Base-by-base conservation (phyloP, 2,113 vertebrate species). In the Anoura caudifer region DNA sequence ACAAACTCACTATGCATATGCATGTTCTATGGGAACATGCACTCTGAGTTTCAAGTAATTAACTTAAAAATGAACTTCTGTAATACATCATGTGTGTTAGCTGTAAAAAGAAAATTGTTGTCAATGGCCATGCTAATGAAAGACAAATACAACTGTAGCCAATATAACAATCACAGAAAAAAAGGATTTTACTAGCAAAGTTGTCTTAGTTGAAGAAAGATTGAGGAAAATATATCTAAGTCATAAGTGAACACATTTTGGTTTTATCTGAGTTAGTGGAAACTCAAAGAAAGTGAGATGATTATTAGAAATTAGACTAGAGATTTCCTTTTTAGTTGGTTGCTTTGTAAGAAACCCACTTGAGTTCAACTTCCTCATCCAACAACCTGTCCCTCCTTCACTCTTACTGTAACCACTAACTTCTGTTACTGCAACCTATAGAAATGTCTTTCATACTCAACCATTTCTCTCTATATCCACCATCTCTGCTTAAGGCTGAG, bases 11-110 rank as follows among this genome's bases (percentile, higher is more conserved):
- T 63, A 93, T 47, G 41, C 73, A 69, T 73, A 96, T 90, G 76
- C 50, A 1, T 0, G 12, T 94, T 90, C n/a, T 72, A 88, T 76
- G 54, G 75, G 81, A 95, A 97, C 95, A 94, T 61, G 52, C 8
- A 93, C 26, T 96, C 52, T 85, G 73, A 70, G n/a, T 88, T 95
- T 83, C 86, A 97, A 95, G 95, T 75, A 93, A 95, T 82, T 91
- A 96, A 94, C 67, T 96, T 91, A 79, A 96, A 95, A 89, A 92
- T 47, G 61, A 95, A 96, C 56, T 93, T 94, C 82, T 94, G 90
- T 77, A 91, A 93, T 7, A 89, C 11, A 82, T 72, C 31, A 26
- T 81, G 50, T 76, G 11, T 79, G 26, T 93, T 72, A 93, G 15
- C 67, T 91, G 15, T 47, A 33, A 76, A 96, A 95, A 52, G 59